Evolutionary conservation across 2,888 invertebrate species (phyloP).

Genomic region (Gonocerus acuteangulatus): DNA sequence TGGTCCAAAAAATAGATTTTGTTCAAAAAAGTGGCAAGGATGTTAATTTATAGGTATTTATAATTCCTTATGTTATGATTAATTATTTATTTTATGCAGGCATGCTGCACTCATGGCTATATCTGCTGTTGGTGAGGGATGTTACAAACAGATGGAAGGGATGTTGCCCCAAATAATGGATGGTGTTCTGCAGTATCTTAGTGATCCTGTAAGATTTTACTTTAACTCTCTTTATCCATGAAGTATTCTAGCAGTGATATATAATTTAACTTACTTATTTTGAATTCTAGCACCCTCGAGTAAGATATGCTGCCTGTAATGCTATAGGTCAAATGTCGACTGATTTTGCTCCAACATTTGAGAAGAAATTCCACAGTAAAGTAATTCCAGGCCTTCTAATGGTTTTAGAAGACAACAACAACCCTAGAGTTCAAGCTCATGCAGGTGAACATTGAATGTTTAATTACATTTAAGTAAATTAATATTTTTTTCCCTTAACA

Average conservation of each 20-base stretch:
- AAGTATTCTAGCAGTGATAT: background rate
- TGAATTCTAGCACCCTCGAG: conserved; percentile 67
- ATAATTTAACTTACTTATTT: too few relatives aligned
- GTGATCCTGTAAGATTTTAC: conserved; percentile 61
- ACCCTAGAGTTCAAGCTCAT: conserved; percentile 88
- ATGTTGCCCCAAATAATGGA: conserved; percentile 89
- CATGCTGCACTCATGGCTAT: conserved; percentile 98
- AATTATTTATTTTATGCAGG: conserved; percentile 44
- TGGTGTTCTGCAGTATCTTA: conserved; percentile 76
- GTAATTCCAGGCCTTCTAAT: conserved; percentile 86
- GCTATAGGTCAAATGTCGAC: conserved; percentile 98
- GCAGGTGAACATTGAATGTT: too few relatives aligned
- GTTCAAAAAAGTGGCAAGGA: too few relatives aligned
- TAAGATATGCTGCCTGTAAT: conserved; percentile 95
- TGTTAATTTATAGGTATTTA: too few relatives aligned
- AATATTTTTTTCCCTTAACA: background rate
- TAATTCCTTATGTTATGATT: too few relatives aligned
- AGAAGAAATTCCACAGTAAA: conserved; percentile 94
- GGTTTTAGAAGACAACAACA: conserved; percentile 80
- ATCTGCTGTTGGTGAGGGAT: conserved; percentile 96
- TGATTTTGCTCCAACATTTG: conserved; percentile 93
- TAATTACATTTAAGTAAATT: background rate
- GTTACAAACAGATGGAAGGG: conserved; percentile 95
- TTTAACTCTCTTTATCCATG: background rate
- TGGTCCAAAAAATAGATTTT: too few relatives aligned